phyloP scores from a whole-genome alignment of 2,888 invertebrate genomes.

The Ptilodon capucinus region DNA sequence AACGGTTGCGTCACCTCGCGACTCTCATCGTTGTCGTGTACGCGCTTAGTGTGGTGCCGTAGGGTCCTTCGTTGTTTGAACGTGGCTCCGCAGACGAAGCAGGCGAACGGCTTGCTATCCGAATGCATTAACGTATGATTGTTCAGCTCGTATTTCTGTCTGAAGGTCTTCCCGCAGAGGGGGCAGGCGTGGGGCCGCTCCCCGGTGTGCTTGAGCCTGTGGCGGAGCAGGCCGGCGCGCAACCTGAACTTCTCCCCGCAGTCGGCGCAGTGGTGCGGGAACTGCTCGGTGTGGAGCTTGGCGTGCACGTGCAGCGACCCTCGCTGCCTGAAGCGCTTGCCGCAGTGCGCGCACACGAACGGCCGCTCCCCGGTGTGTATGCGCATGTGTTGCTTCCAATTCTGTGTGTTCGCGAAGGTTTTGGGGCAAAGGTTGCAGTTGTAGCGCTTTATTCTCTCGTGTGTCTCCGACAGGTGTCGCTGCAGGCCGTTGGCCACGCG shows the following conservation, averaged over 20 bases:
- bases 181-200: constrained; percentile 84
- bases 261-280: constrained; percentile 82
- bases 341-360: constrained; percentile 82
- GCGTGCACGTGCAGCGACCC: constrained; percentile 85
- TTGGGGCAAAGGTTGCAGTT: constrained; percentile 80
- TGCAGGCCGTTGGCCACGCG: constrained; percentile 85
- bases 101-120: constrained; percentile 80
- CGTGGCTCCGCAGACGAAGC: constrained; percentile 77
- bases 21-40: constrained; percentile 44
- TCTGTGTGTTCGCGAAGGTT: constrained; percentile 84
- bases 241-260: constrained; percentile 84
- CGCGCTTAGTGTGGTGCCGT: constrained; percentile 70
- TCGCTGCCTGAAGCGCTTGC: constrained; percentile 85
- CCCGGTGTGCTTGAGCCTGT: constrained; percentile 83
- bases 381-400: constrained; percentile 82
- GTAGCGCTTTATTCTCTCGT: constrained; percentile 83
- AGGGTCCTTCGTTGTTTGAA: constrained; percentile 73
- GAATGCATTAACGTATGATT: constrained; percentile 79
- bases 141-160: constrained; percentile 83
- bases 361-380: constrained; percentile 84
- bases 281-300: constrained; percentile 80
- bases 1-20: background rate
- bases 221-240: constrained; percentile 80
- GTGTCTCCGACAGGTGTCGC: constrained; percentile 84
- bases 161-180: constrained; percentile 80